phyloP scores from a whole-genome alignment of 2,888 invertebrate species.

The Elegia similella region DNA sequence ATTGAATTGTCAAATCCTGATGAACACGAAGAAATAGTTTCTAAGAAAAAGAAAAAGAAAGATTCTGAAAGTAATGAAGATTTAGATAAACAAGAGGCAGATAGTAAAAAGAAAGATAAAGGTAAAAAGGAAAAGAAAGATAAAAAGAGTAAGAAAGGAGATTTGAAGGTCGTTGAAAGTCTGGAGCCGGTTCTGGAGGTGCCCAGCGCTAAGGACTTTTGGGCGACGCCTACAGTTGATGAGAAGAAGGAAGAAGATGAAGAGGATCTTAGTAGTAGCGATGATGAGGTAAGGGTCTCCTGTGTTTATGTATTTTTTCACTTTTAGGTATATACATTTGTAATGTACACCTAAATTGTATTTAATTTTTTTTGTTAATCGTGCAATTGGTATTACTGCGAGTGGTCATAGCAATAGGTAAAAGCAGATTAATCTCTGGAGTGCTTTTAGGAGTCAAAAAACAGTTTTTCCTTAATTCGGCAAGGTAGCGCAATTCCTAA shows the following conservation, averaged over 20 bases:
- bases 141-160: conserved; percentile 22
- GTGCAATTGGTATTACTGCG: too few relatives aligned
- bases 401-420: too few relatives aligned
- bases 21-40: conserved; percentile 26
- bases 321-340: too few relatives aligned
- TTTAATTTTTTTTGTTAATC: too few relatives aligned
- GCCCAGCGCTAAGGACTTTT: conserved; percentile 69
- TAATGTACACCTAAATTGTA: too few relatives aligned
- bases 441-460: too few relatives aligned
- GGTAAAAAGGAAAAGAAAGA: conserved; percentile 28
- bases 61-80: conserved; percentile 23
- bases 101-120: conserved; percentile 29
- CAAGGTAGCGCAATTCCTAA: too few relatives aligned
- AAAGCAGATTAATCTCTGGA: too few relatives aligned
- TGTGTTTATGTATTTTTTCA: neutral
- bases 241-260: conserved; percentile 31
- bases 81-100: conserved; percentile 25
- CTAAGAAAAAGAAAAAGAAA: conserved; percentile 29
- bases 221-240: conserved; percentile 40
- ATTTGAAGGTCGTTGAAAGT: conserved; percentile 42
- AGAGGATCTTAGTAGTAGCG: conserved; percentile 61
- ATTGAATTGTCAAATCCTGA: conserved; percentile 18
- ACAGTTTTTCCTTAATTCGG: too few relatives aligned
- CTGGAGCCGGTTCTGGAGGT: conserved; percentile 54
- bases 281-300: conserved; percentile 59